Conservation (phyloP, 2,888 invertebrate species). For the Eubasilissa splendida region DNA sequence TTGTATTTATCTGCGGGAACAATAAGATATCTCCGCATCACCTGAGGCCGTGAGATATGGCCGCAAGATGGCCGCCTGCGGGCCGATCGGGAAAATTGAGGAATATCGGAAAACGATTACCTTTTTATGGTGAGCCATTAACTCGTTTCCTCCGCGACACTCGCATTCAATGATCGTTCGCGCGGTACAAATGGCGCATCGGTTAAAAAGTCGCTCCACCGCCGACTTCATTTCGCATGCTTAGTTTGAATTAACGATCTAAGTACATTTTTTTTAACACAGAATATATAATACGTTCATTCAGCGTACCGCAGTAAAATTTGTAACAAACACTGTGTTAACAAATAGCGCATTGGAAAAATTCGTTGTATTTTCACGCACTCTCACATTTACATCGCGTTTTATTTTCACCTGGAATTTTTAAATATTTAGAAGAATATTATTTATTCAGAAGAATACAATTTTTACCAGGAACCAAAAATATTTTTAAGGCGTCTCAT, state of each 20-base stretch:
- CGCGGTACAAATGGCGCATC: constrained; percentile 10
- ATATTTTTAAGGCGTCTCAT: too few species aligned
- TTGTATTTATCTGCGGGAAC: constrained; percentile 4
- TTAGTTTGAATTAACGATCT: too few species aligned
- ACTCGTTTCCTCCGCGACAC: constrained; percentile 52
- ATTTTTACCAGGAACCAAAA: too few species aligned
- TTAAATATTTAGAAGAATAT: too few species aligned
- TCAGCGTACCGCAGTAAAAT: too few species aligned
- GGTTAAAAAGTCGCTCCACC: constrained; percentile 8
- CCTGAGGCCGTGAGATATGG: constrained; percentile 14
- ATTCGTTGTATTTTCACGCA: too few species aligned
- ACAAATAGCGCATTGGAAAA: too few species aligned
- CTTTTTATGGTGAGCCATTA: constrained; percentile 56
- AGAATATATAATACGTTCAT: not conserved
- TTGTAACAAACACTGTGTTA: too few species aligned
- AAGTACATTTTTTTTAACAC: not conserved
- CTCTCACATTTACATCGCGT: too few species aligned
- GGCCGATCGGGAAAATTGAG: constrained; percentile 56
- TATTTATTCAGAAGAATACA: too few species aligned
- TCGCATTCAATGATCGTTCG: constrained; percentile 46
- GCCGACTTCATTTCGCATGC: constrained; percentile 7
- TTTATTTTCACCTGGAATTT: too few species aligned
- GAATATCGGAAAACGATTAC: constrained; percentile 59
- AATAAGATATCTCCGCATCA: constrained; percentile 23
- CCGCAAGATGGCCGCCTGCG: constrained; percentile 47